Conservation (phyloP, 2,888 invertebrate species). For the Encarsia formosa region DNA sequence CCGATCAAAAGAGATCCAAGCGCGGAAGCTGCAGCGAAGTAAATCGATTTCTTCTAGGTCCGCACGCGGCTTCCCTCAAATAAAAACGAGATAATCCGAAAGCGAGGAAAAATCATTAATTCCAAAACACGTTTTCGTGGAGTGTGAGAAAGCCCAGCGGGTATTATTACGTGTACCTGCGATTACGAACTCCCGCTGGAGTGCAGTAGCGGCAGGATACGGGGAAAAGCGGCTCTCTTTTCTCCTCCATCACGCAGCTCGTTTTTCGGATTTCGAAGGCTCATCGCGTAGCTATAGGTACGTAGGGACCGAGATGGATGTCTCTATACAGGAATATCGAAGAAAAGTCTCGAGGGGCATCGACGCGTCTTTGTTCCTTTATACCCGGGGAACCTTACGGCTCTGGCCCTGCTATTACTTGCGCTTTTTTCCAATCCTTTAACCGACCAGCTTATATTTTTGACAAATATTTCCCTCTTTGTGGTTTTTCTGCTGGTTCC, state of each 20-base stretch:
- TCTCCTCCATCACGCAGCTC: neutral
- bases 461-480: too few relatives aligned
- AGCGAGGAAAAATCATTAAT: constrained; percentile 19
- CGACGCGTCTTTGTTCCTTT: neutral
- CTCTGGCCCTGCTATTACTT: too few relatives aligned
- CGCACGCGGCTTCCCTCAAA: too few relatives aligned
- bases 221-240: too few relatives aligned
- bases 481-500: too few relatives aligned
- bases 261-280: constrained; percentile 8
- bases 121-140: constrained; percentile 16
- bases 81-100: too few relatives aligned
- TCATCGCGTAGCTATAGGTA: neutral
- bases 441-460: too few relatives aligned
- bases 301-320: constrained; percentile 1
- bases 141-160: constrained; percentile 20
- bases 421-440: too few relatives aligned
- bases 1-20: too few relatives aligned
- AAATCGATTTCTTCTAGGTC: too few relatives aligned
- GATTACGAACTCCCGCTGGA: neutral
- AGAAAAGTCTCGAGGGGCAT: neutral
- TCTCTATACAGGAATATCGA: constrained; percentile 16
- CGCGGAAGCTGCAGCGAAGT: too few relatives aligned
- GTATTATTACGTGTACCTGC: neutral
- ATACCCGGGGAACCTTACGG: too few relatives aligned
- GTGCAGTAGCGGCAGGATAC: neutral